Conservation (phyloP, 1,140 invertebrate species). For the Tyrophagus putrescentiae region DNA sequence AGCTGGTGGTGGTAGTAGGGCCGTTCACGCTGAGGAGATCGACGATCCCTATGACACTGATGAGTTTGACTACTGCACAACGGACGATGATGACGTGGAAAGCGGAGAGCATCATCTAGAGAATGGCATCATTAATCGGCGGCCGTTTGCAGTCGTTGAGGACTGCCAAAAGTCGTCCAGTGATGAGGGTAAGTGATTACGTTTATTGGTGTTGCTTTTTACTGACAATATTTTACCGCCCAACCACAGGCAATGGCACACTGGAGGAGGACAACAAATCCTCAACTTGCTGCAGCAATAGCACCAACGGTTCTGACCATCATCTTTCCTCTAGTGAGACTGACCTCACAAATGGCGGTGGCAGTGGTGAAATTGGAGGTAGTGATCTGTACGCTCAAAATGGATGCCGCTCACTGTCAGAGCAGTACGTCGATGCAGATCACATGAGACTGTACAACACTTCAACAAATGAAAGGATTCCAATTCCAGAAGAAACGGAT, state of each 20-base stretch:
- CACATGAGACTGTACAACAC: no score
- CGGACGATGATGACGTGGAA: constrained; percentile 4
- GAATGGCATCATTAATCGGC: not conserved
- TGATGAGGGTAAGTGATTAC: constrained; percentile 11
- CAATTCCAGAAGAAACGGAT: not conserved
- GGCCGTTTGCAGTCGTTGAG: not conserved
- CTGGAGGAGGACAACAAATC: constrained; percentile 6
- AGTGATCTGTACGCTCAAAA: not conserved
- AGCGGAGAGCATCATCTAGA: no score
- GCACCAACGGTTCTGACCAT: no score
- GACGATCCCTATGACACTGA: constrained; percentile 13
- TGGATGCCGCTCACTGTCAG: not conserved
- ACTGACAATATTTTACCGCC: not conserved
- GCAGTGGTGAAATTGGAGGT: not conserved
- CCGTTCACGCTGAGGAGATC: not conserved
- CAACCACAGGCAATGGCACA: constrained; percentile 3
- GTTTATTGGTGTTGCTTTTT: not conserved
- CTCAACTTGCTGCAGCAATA: not conserved
- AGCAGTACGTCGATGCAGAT: not conserved
- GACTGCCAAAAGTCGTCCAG: not conserved
- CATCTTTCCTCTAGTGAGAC: not conserved
- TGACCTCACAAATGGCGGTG: not conserved
- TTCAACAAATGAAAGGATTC: not conserved
- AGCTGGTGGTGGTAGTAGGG: not conserved
- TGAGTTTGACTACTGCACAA: constrained; percentile 14